Evolutionary conservation across 1,140 invertebrate species (phyloP), one percentile per base, ranked within the genome.

Genomic region (Schmidtea mediterranea): DNA sequence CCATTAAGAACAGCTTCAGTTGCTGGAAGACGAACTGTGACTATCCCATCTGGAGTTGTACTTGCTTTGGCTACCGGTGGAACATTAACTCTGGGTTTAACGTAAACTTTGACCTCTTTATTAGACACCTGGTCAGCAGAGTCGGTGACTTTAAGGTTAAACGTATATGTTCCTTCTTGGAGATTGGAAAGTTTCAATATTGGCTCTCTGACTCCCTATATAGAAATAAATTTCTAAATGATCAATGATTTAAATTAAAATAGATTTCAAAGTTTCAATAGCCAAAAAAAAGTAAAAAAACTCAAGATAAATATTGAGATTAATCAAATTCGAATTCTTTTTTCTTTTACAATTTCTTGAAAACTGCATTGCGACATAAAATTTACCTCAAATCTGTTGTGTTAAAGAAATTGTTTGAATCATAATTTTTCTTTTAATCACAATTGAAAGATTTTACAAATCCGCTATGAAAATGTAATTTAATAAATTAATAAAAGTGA

Each of bases 151-250:
- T 82, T 83, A 2, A 92, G 66, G 8, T 79, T 76, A 68, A 89
- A 90, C 6, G 80, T 86, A 58, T 90, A 92, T 65, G 86, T 78
- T 47, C 84, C 84, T 58, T 82, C 79, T 59, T 86, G 80, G 49
- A 90, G 68, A 63, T 87, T 80, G 1, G 80, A 82, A 2, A 90
- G 63, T 57, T 78, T 74, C 37, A 81, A 68, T 58, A 79, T 82
- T 1, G 82, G 80, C 1, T 81, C 84, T 55, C 79, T 72, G 0
- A 82, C 84, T 52, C 84, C 80, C 70, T 72, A 51, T 8, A 53
- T 8, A 21, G 1, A 18, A 5, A 13, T 36, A n/a, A 32, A 32
- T 6, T 23, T 46, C 13, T 8, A 46, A 46, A n/a, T 24, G 18
- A 24, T 24, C 46, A 52, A 12, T 3, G 3, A 41, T 6, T 19